Evolutionary conservation across 2,888 invertebrate species (phyloP).

Genomic region (Metallyticus violacea): DNA sequence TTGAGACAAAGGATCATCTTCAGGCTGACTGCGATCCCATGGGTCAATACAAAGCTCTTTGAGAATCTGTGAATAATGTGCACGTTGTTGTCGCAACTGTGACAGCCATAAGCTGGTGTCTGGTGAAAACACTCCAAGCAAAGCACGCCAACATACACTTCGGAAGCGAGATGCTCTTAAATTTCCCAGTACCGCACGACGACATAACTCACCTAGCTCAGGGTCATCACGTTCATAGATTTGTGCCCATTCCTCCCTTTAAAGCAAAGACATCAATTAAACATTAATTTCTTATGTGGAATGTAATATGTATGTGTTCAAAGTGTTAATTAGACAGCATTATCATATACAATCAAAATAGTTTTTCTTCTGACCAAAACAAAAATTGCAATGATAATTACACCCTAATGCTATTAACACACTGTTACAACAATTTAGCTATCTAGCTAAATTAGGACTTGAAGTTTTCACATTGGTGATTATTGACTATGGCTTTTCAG

Average conservation of each 20-base stretch:
- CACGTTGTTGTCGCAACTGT: constrained; percentile 44
- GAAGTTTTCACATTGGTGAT: too few species aligned
- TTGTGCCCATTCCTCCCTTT: constrained; percentile 36
- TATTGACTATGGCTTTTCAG: too few species aligned
- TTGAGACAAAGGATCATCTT: constrained; percentile 74
- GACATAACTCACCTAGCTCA: constrained; percentile 35
- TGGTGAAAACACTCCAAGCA: constrained; percentile 48
- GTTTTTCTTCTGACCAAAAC: too few species aligned
- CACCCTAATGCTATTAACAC: too few species aligned
- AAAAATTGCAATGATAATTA: too few species aligned
- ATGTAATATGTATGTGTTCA: too few species aligned
- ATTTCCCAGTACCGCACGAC: constrained; percentile 39
- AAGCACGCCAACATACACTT: constrained; percentile 51
- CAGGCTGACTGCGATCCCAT: constrained; percentile 45
- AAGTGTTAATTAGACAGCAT: too few species aligned
- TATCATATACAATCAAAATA: too few species aligned
- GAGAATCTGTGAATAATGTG: constrained; percentile 44
- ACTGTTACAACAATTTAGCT: too few species aligned
- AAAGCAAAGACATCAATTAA: neutral
- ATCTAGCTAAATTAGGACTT: too few species aligned
- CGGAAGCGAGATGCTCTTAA: constrained; percentile 46
- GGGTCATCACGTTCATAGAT: constrained; percentile 32
- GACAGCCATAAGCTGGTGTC: constrained; percentile 45
- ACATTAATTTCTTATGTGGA: too few species aligned
- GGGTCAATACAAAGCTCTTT: constrained; percentile 51